A percentile compares a stretch with the other conserved stretches of the same genome.
These are phyloP conservation scores for Acanthisitta chloris DNA, from an alignment of 2,113 vertebrate species.

Conservation along the genomic window DNA sequence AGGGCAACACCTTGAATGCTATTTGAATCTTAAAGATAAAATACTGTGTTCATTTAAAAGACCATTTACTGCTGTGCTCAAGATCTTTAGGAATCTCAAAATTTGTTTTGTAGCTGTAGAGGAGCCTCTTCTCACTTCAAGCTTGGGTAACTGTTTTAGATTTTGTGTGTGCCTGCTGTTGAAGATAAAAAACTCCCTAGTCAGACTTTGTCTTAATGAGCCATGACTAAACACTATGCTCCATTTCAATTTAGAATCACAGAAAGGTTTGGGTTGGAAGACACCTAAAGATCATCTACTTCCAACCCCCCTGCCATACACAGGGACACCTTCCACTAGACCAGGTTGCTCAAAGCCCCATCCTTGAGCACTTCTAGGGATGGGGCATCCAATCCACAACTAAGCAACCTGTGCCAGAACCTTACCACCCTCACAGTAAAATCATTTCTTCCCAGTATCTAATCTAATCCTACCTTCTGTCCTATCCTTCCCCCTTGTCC, in stretches of 20 bases:
- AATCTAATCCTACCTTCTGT: not conserved
- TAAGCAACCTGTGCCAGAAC: not conserved
- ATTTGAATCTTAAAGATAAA: not conserved
- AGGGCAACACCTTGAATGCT: not conserved
- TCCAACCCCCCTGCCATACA: not conserved
- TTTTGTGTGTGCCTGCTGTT: not conserved
- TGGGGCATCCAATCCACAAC: not conserved
- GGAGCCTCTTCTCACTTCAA: not conserved
- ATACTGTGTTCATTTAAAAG: not conserved
- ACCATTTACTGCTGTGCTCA: not conserved
- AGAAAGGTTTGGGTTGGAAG: not conserved
- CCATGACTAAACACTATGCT: not conserved
- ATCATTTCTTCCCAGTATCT: not conserved
- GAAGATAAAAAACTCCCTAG: constrained; percentile 6
- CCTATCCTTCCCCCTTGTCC: not conserved
- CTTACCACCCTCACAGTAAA: not conserved
- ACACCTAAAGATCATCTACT: not conserved
- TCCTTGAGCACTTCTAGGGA: not conserved
- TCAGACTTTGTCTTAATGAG: constrained; percentile 1
- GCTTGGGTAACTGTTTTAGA: not conserved
- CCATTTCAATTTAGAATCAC: not conserved
- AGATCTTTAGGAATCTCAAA: not conserved
- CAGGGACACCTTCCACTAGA: not conserved
- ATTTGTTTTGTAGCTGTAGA: not conserved
- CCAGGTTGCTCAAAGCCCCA: not conserved